Percentiles rank a stretch among this genome's conserved stretches.
Evolutionary conservation across 1,140 invertebrate species (phyloP).

Genomic region (Polypedilum pembai): DNA sequence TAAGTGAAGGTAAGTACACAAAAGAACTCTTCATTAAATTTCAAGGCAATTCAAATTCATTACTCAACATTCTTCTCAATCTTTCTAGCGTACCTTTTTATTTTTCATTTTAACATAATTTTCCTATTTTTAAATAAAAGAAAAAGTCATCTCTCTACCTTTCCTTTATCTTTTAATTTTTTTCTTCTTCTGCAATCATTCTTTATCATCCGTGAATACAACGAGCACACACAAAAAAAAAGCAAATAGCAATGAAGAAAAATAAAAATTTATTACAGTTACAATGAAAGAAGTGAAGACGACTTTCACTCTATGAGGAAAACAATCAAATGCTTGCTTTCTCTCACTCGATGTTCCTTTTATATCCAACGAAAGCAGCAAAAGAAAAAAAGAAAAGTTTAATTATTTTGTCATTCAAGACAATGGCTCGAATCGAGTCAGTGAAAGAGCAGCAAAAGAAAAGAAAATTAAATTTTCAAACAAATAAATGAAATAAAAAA

Average conservation of each 20-base stretch:
- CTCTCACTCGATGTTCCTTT: not conserved
- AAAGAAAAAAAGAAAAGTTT: not conserved
- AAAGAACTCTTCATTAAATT: too few relatives aligned
- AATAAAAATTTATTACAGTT: slow-evolving; percentile 14
- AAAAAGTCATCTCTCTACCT: not conserved
- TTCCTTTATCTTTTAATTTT: not conserved
- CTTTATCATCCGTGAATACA: not conserved
- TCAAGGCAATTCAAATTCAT: too few relatives aligned
- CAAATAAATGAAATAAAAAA: not conserved
- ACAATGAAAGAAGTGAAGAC: not conserved
- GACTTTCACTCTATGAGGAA: not conserved
- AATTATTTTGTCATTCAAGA: slow-evolving; percentile 19
- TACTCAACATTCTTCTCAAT: too few relatives aligned
- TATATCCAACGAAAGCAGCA: not conserved
- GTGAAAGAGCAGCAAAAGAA: not conserved
- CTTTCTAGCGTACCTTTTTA: not conserved
- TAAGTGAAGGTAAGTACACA: too few relatives aligned
- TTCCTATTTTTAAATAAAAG: slow-evolving; percentile 5
- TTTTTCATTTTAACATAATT: slow-evolving; percentile 1
- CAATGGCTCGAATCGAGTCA: not conserved
- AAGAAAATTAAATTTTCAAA: too few relatives aligned
- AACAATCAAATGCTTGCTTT: not conserved
- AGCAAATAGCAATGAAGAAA: not conserved
- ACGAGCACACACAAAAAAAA: not conserved
- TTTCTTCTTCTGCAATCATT: not conserved